Evolutionary conservation across 2,888 invertebrate species (phyloP).

Genomic region (Chymomyza caudatula): DNA sequence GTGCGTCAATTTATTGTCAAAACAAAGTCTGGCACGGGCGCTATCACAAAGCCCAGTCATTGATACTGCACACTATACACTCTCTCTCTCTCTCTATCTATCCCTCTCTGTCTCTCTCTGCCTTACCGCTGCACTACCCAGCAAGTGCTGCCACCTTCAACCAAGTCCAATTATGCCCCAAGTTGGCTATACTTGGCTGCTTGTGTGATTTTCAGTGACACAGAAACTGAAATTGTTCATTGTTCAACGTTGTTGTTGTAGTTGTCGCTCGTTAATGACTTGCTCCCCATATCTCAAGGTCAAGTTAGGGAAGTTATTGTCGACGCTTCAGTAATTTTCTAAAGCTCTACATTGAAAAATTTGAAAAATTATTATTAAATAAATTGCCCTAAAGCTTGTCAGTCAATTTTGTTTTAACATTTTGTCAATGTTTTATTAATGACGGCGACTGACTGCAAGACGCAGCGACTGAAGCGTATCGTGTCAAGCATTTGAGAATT

Average conservation of each 20-base stretch:
- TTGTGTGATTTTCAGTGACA: slow-evolving; percentile 76
- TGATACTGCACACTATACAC: slow-evolving; percentile 34
- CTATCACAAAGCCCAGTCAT: slow-evolving; percentile 34
- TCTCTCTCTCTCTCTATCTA: too few species aligned
- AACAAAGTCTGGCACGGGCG: slow-evolving; percentile 39
- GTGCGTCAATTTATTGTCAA: slow-evolving; percentile 1
- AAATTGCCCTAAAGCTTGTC: slow-evolving; percentile 62
- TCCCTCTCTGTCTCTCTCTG: too few species aligned
- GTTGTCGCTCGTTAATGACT: slow-evolving; percentile 45
- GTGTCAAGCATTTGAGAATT: slow-evolving; percentile 51
- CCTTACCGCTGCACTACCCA: background rate
- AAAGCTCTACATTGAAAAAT: slow-evolving; percentile 69
- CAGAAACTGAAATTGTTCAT: slow-evolving; percentile 77
- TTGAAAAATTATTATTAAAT: slow-evolving; percentile 68
- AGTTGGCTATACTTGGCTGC: slow-evolving; percentile 52
- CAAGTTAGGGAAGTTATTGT: slow-evolving; percentile 69
- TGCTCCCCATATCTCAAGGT: slow-evolving; percentile 68
- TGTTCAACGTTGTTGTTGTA: slow-evolving; percentile 46
- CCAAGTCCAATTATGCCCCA: slow-evolving; percentile 46
- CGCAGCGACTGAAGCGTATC: background rate
- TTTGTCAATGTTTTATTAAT: slow-evolving; percentile 17
- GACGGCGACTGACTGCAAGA: background rate
- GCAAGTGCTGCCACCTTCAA: slow-evolving; percentile 38
- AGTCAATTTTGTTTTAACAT: slow-evolving; percentile 8
- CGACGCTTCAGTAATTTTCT: slow-evolving; percentile 74